These are phyloP conservation scores for Chionis minor DNA, from an alignment of 2,113 vertebrate species.

Conservation along the genomic window DNA sequence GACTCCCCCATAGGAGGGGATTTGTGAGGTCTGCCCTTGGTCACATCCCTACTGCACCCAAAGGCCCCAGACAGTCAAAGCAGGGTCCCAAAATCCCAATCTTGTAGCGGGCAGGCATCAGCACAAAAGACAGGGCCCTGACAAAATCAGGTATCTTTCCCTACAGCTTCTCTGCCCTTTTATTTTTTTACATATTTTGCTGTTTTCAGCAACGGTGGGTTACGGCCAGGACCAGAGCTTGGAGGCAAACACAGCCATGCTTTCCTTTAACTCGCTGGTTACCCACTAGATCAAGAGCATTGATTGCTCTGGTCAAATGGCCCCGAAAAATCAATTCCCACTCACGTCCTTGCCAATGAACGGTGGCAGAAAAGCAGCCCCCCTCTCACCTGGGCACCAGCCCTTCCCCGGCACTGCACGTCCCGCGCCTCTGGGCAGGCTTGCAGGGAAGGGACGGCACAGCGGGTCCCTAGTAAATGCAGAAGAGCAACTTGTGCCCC, in stretches of 20 bases:
- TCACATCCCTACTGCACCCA: neutral
- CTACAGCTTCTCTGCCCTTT: neutral
- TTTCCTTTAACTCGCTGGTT: neutral
- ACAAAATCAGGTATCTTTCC: too few species aligned
- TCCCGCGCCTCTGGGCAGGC: neutral
- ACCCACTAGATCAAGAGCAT: neutral
- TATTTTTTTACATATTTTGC: neutral
- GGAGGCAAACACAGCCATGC: fast-evolving
- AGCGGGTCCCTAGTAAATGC: neutral
- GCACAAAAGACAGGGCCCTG: neutral
- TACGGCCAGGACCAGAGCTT: neutral
- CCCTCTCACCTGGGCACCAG: neutral
- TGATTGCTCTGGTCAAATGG: neutral
- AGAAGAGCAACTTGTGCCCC: neutral
- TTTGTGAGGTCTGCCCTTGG: neutral
- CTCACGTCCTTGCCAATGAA: neutral
- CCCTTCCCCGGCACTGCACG: fast-evolving
- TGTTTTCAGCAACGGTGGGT: neutral
- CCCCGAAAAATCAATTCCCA: neutral
- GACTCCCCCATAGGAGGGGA: neutral
- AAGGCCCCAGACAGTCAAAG: neutral
- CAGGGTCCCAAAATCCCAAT: neutral
- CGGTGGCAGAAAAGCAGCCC: neutral
- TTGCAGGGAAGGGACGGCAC: fast-evolving
- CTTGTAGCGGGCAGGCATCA: neutral